Conservation (phyloP, 1,140 invertebrate species). For the Cotesia vestalis region DNA sequence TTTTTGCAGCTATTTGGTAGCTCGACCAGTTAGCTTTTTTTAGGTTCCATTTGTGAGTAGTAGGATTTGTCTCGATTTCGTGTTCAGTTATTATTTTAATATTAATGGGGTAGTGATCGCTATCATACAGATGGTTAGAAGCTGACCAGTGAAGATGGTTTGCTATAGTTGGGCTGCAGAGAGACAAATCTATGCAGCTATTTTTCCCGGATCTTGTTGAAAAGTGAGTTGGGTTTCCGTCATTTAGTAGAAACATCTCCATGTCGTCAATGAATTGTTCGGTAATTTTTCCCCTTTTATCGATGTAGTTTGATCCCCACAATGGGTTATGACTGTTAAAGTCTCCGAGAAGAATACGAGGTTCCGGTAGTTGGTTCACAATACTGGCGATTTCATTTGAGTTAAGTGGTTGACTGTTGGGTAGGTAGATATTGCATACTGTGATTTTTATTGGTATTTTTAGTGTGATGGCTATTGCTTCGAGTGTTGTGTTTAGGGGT, state of each 20-base stretch:
- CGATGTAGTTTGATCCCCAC: conserved; percentile 44
- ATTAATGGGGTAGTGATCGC: conserved; percentile 51
- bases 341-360: conserved; percentile 50
- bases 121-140: conserved; percentile 44
- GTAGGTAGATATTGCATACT: conserved; percentile 48
- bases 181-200: conserved; percentile 47
- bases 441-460: conserved; percentile 39
- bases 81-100: conserved; percentile 34
- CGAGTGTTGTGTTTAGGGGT: conserved; percentile 39
- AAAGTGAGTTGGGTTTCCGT: conserved; percentile 45
- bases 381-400: conserved; percentile 40
- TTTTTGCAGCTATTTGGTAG: conserved; percentile 28
- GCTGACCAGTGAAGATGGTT: conserved; percentile 47
- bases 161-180: conserved; percentile 43
- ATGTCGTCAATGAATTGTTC: conserved; percentile 41
- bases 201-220: conserved; percentile 39
- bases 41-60: conserved; percentile 44
- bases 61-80: conserved; percentile 16
- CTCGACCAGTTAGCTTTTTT: conserved; percentile 46
- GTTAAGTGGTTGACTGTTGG: conserved; percentile 40
- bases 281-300: conserved; percentile 47
- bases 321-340: conserved; percentile 50
- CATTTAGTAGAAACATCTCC: conserved; percentile 48
- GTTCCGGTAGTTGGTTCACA: conserved; percentile 45
- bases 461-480: conserved; percentile 43